Conservation (phyloP, 1,140 invertebrate species). For the Trichonephila clavata region DNA sequence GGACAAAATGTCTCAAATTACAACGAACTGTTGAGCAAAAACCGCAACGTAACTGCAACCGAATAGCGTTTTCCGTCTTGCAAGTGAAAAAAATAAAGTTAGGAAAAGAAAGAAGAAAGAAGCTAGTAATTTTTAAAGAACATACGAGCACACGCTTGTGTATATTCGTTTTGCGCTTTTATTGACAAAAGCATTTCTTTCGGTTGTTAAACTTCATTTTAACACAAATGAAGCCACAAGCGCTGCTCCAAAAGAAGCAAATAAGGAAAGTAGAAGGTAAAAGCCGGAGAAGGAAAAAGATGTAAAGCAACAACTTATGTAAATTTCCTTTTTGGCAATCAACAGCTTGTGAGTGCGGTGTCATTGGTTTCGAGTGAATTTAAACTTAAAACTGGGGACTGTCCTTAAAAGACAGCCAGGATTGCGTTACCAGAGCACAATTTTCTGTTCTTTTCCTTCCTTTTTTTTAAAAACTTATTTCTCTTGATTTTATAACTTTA, state of each 20-base stretch:
- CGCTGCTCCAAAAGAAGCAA: slow-evolving; percentile 59
- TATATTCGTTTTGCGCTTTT: slow-evolving; percentile 70
- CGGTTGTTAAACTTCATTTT: slow-evolving; percentile 75
- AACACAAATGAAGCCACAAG: slow-evolving; percentile 73
- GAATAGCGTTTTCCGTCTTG: slow-evolving; percentile 15
- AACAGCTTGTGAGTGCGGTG: slow-evolving; percentile 63
- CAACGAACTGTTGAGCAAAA: slow-evolving; percentile 68
- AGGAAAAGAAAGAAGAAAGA: slow-evolving; percentile 43
- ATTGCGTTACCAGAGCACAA: neutral
- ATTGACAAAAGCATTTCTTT: slow-evolving; percentile 74
- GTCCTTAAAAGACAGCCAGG: slow-evolving; percentile 26
- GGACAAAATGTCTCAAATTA: slow-evolving; percentile 59
- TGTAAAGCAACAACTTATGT: slow-evolving; percentile 70
- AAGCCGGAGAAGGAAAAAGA: slow-evolving; percentile 40
- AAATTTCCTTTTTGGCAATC: slow-evolving; percentile 73
- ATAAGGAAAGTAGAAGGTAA: slow-evolving; percentile 44
- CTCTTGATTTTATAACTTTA: neutral
- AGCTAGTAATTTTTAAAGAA: slow-evolving; percentile 67
- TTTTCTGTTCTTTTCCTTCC: neutral
- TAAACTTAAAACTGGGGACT: slow-evolving; percentile 37
- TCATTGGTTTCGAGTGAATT: slow-evolving; percentile 57
- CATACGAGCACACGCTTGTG: slow-evolving; percentile 2
- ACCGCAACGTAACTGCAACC: slow-evolving; percentile 62
- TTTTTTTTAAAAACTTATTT: neutral
- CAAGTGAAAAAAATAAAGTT: neutral